A percentile compares a stretch with the other conserved stretches of the same genome.
Evolutionary conservation across 2,113 vertebrate species (phyloP).

Genomic region (Thomomys bottae): DNA sequence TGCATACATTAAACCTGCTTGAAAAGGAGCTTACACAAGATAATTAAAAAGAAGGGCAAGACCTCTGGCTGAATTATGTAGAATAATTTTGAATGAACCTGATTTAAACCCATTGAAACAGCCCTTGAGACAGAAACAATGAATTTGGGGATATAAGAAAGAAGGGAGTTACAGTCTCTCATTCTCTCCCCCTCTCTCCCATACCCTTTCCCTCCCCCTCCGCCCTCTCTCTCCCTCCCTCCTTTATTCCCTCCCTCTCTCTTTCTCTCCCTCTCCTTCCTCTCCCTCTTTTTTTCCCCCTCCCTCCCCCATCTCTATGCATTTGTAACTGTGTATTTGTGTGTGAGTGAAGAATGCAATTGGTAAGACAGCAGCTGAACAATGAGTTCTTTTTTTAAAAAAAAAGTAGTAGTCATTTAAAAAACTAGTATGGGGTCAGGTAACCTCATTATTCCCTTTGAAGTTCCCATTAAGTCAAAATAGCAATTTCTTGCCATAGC

Average conservation of each 20-base stretch:
- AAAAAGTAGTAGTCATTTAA: slow-evolving; percentile 76
- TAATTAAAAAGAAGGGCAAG: slow-evolving; percentile 80
- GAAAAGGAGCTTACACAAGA: slow-evolving; percentile 68
- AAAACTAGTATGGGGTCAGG: slow-evolving; percentile 74
- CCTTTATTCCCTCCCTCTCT: too few relatives aligned
- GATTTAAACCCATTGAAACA: slow-evolving; percentile 44
- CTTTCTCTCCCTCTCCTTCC: too few relatives aligned
- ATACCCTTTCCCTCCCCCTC: too few relatives aligned
- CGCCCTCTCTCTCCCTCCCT: too few relatives aligned
- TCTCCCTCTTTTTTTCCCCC: too few relatives aligned
- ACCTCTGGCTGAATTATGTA: slow-evolving; percentile 39
- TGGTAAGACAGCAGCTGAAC: slow-evolving; percentile 69
- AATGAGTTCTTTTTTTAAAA: slow-evolving; percentile 66
- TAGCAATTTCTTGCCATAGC: slow-evolving; percentile 46
- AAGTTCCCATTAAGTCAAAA: slow-evolving; percentile 78
- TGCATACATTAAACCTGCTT: slow-evolving; percentile 26
- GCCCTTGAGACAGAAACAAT: slow-evolving; percentile 34
- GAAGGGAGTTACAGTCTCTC: neutral
- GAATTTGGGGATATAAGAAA: slow-evolving; percentile 26
- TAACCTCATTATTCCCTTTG: slow-evolving; percentile 77
- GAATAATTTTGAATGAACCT: slow-evolving; percentile 63
- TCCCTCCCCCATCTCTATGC: too few relatives aligned
- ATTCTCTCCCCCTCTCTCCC: too few relatives aligned
- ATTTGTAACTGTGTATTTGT: neutral
- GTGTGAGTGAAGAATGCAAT: slow-evolving; percentile 34